These are phyloP conservation scores for Drosophila robusta DNA, from an alignment of 2,888 invertebrate genomes.

Conservation along the genomic window DNA sequence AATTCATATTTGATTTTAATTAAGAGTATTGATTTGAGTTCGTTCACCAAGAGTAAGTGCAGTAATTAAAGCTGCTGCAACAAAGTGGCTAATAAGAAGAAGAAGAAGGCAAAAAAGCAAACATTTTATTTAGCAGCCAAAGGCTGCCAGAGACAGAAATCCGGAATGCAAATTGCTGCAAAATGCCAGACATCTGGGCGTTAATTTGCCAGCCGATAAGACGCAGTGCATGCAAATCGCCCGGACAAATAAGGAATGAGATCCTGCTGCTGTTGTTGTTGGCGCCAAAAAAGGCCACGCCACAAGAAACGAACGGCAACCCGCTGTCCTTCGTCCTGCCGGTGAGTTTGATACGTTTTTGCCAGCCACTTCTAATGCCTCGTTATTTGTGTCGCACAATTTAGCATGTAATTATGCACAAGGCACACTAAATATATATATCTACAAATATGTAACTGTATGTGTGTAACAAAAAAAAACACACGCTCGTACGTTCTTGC, in stretches of 20 bases:
- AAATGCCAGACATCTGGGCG: constrained; percentile 46
- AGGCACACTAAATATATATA: constrained; percentile 30
- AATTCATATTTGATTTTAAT: not conserved
- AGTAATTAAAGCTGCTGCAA: constrained; percentile 27
- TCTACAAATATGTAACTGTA: not conserved
- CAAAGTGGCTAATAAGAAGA: not conserved
- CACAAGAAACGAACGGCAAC: constrained; percentile 6
- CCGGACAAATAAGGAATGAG: constrained; percentile 29
- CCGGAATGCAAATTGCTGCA: constrained; percentile 33
- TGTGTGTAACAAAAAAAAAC: not conserved
- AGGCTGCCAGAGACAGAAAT: not conserved
- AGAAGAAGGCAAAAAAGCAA: constrained; percentile 1
- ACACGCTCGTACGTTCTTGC: not conserved
- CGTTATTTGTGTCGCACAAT: constrained; percentile 72
- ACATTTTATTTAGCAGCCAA: not conserved
- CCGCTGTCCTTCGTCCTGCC: not conserved
- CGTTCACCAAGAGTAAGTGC: not conserved
- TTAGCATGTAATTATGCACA: constrained; percentile 69
- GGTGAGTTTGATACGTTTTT: constrained; percentile 35
- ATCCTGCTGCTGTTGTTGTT: not conserved
- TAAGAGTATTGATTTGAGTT: not conserved
- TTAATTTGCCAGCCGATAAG: constrained; percentile 63
- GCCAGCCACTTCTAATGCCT: constrained; percentile 53
- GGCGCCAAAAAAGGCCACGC: not conserved
- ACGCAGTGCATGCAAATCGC: constrained; percentile 34